Percentiles rank a stretch among this genome's conserved stretches.
These are phyloP conservation scores for Eudemis profundana DNA, from an alignment of 2,888 invertebrate species.

Conservation along the genomic window DNA sequence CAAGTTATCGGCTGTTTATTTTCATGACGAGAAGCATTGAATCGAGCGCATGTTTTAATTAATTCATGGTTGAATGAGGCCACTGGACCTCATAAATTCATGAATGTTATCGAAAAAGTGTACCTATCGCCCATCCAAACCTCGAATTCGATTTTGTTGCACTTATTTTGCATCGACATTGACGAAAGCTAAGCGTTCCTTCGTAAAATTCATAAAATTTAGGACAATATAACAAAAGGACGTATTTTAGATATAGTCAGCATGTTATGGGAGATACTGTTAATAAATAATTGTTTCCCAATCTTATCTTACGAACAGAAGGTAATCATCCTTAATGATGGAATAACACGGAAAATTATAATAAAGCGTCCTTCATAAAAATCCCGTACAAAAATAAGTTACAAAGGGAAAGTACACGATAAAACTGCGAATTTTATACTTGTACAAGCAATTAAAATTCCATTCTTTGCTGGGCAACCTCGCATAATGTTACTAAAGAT, in stretches of 20 bases:
- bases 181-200: no score
- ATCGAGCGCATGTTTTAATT: background rate
- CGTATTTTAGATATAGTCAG: no score
- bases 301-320: no score
- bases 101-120: no score
- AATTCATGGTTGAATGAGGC: background rate
- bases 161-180: no score
- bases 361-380: slow-evolving; percentile 10
- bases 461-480: slow-evolving; percentile 15
- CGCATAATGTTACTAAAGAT: slow-evolving; percentile 19
- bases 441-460: slow-evolving; percentile 22
- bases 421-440: slow-evolving; percentile 23
- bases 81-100: no score
- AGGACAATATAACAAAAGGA: no score
- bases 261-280: no score
- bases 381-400: slow-evolving; percentile 1
- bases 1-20: background rate
- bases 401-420: slow-evolving; percentile 18
- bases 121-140: no score
- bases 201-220: no score
- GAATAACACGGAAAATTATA: slow-evolving; percentile 28
- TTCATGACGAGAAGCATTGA: background rate
- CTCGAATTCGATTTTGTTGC: no score
- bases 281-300: background rate
- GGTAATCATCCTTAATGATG: slow-evolving; percentile 18